Evolutionary conservation across 1,140 invertebrate species (phyloP), one percentile per base, ranked within the genome.

Genomic region (Dreissena rostriformis): DNA sequence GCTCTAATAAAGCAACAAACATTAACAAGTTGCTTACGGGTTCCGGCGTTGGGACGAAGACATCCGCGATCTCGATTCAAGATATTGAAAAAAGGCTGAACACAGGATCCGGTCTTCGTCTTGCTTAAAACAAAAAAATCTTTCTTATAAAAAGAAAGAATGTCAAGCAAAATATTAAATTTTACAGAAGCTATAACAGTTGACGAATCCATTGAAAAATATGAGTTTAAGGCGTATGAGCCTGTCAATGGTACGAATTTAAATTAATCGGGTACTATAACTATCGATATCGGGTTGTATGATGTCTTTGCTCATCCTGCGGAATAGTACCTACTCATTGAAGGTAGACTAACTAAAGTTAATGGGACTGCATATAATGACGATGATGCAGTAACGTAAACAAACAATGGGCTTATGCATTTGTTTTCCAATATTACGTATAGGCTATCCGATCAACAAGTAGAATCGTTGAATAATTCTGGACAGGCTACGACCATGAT

Each of bases 401-500:
- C 67, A 68, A 68, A 68, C 29, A 68, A 68, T 68, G 67, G 19
- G 17, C 19, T 4, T 68, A 68, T 68, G 67, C 26, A 68, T 68
- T 39, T 68, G 24, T 68, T 68, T 68, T 22, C 19, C 2, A 68
- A 39, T 24, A 61, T 68, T 28, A 68, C 19, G 26, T 68, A 17
- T 39, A 19, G 24, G 29, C 19, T 68, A 17, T 68, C 67, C 17
- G 19, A 17, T 17, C 67, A 68, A 68, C 19, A 68, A 26, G 26
- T 68, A 22, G 67, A 68, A 39, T 68, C 67, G 19, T 17, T 68
- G 5, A 28, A 28, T 68, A 4, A 2, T 39, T n/a, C 67, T 19
- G 26, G 67, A 68, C 67, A 68, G 67, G 67, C 19, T 17, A 68
- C 67, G 19, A 68, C 67, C 24, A 68, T 68, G 67, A 17, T 68